Percentiles rank a stretch among this genome's conserved stretches.
These are phyloP conservation scores for Columbina picui DNA, from an alignment of 2,113 vertebrate species.

Conservation along the genomic window DNA sequence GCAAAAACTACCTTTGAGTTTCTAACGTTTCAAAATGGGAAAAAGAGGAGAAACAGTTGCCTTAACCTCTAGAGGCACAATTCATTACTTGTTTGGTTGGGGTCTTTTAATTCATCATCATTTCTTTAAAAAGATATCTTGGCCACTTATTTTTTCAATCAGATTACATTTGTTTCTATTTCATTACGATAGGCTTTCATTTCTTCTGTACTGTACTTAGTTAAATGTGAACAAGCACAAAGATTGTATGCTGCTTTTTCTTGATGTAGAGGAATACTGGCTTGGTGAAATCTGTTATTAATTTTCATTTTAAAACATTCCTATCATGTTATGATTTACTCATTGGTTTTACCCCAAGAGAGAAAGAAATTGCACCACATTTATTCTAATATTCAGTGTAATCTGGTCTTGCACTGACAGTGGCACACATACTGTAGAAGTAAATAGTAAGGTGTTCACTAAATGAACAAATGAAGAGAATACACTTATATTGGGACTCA, in stretches of 20 bases:
- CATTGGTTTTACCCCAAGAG: constrained; percentile 43
- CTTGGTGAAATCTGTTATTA: constrained; percentile 45
- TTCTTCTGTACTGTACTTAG: constrained; percentile 42
- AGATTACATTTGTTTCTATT: constrained; percentile 32
- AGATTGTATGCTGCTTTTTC: constrained; percentile 33
- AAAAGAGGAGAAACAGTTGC: background rate
- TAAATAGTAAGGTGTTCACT: background rate
- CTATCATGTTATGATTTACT: constrained; percentile 41
- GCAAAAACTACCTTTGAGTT: constrained; percentile 55
- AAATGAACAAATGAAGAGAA: background rate
- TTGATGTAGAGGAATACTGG: constrained; percentile 3
- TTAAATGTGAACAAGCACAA: constrained; percentile 40
- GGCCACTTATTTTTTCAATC: background rate
- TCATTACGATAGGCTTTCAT: background rate
- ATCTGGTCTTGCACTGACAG: constrained; percentile 45
- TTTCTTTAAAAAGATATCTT: background rate
- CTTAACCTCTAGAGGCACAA: background rate
- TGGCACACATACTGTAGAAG: background rate
- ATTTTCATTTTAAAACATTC: constrained; percentile 69
- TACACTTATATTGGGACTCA: constrained; percentile 2
- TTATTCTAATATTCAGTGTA: background rate
- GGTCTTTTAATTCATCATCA: background rate
- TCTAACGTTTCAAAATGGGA: constrained; percentile 46
- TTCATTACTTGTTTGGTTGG: background rate
- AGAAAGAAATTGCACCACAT: constrained; percentile 38